Evolutionary conservation across 2,888 invertebrate species (phyloP).

Genomic region (Agrotis exclamationis): DNA sequence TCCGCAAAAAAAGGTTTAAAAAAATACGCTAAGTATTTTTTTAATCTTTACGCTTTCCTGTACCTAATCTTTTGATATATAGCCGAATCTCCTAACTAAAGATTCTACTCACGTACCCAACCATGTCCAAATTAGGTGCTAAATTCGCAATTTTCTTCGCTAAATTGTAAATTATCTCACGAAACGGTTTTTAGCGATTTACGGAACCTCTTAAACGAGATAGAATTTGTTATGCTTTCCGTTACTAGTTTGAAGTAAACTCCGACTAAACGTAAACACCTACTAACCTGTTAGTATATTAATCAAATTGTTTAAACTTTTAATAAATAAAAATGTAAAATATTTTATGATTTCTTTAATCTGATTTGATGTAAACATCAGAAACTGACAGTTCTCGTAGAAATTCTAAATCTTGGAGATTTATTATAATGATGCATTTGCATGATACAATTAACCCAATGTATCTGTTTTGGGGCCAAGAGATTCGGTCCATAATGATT

Average conservation of each 20-base stretch:
- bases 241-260: conserved; percentile 28
- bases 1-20: no score
- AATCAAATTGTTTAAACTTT: not conserved
- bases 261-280: not conserved
- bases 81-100: not conserved
- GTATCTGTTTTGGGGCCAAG: no score
- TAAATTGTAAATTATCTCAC: conserved; percentile 34
- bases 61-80: not conserved
- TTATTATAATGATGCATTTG: not conserved
- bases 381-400: not conserved
- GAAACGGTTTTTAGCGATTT: conserved; percentile 31
- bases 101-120: conserved; percentile 1
- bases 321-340: no score
- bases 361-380: not conserved
- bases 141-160: conserved; percentile 35
- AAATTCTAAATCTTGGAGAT: not conserved
- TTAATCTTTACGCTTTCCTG: no score
- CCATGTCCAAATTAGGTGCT: conserved; percentile 49
- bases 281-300: not conserved
- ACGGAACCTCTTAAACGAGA: conserved; percentile 27
- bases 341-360: not conserved
- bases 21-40: no score
- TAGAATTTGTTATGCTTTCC: conserved; percentile 52
- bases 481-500: no score
- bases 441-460: no score